Percentiles rank a stretch among this genome's conserved stretches.
These are phyloP conservation scores for Amblyornis subalaris DNA, from an alignment of 2,113 vertebrate species.

Conservation along the genomic window DNA sequence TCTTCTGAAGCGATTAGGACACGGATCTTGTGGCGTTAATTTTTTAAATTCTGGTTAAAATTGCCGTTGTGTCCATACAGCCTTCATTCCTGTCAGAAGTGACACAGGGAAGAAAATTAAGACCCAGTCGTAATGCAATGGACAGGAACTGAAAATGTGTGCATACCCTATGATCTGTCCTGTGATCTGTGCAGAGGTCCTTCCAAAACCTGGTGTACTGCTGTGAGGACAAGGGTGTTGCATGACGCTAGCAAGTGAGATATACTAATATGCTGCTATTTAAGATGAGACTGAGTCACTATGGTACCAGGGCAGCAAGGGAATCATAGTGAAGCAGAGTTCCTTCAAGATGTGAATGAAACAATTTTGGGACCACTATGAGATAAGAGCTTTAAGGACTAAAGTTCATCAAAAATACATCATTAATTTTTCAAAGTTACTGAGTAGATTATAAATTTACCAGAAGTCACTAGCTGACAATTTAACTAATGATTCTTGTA, in stretches of 20 bases:
- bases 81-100: not conserved
- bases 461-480: not conserved
- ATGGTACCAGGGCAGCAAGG: not conserved
- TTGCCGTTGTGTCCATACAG: not conserved
- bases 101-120: not conserved
- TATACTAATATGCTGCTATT: not conserved
- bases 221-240: not conserved
- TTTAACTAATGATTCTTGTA: not conserved
- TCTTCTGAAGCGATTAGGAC: not conserved
- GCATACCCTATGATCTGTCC: rapidly evolving
- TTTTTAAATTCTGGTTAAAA: not conserved
- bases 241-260: not conserved
- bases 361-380: not conserved
- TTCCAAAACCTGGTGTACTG: not conserved
- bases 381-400: not conserved
- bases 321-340: not conserved
- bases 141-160: not conserved
- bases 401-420: not conserved
- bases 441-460: not conserved
- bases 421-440: not conserved
- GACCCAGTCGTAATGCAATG: not conserved
- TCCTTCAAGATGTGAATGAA: not conserved
- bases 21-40: not conserved
- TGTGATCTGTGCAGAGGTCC: not conserved
- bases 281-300: not conserved